A percentile compares a stretch with the other conserved stretches of the same genome.
Evolutionary conservation across 2,888 invertebrate species (phyloP).

Genomic region (Xanthia togata): DNA sequence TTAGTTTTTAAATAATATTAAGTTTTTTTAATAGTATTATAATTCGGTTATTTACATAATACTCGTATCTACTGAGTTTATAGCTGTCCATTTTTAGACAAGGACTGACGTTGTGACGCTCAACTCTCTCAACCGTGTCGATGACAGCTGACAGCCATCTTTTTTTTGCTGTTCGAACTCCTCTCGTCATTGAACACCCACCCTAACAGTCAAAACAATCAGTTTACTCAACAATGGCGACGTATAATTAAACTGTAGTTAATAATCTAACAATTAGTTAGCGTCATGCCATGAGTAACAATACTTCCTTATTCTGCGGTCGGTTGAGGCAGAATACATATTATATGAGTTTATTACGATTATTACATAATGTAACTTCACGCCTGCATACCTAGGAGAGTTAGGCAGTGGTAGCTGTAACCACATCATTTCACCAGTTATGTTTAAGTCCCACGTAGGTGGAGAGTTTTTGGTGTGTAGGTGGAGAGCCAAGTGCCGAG

Average conservation of each 20-base stretch:
- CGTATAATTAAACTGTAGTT: slow-evolving; percentile 59
- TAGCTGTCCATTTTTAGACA: neutral
- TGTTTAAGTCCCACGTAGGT: no score
- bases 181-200: slow-evolving; percentile 3
- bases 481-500: no score
- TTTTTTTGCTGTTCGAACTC: neutral
- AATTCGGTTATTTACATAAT: no score
- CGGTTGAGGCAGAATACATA: neutral
- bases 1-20: no score
- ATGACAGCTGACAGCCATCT: neutral
- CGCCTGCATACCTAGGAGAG: neutral
- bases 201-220: slow-evolving; percentile 55
- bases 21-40: no score
- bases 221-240: slow-evolving; percentile 56
- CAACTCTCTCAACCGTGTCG: neutral
- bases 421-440: no score
- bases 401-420: neutral
- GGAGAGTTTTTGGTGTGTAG: no score
- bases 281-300: slow-evolving; percentile 40
- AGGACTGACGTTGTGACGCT: neutral
- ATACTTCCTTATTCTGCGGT: slow-evolving; percentile 46
- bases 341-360: slow-evolving; percentile 1
- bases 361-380: slow-evolving; percentile 14
- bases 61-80: neutral
- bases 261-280: slow-evolving; percentile 64